These are phyloP conservation scores for Gorsachius magnificus DNA, from an alignment of 2,797 vertebrate species.

Conservation along the genomic window DNA sequence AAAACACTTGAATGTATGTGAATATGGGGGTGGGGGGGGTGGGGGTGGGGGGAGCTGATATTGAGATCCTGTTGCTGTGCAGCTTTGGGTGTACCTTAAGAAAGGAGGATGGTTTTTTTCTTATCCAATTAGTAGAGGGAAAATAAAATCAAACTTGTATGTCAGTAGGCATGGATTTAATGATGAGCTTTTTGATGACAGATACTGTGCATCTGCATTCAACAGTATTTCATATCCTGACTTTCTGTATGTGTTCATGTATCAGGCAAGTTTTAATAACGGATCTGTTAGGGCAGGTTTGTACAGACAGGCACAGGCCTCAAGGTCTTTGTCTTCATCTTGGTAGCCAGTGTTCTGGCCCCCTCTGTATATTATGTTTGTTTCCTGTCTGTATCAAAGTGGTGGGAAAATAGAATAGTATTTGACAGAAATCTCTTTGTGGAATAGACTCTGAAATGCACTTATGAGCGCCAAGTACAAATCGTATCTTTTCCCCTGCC, in stretches of 20 bases:
- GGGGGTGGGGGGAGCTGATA: background rate
- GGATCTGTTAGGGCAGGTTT: background rate
- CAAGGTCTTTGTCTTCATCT: background rate
- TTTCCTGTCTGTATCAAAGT: background rate
- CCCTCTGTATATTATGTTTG: background rate
- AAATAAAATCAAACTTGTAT: background rate
- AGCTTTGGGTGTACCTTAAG: background rate
- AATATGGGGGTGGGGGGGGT: no score
- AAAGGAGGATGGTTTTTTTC: background rate
- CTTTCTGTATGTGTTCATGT: fast-evolving
- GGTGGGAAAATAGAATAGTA: background rate
- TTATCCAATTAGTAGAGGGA: background rate
- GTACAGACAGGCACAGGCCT: background rate
- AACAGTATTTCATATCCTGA: background rate
- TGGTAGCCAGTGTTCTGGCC: background rate
- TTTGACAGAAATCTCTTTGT: background rate
- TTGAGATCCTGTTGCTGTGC: background rate
- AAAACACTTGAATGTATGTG: background rate
- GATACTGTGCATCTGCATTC: background rate
- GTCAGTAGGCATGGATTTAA: background rate
- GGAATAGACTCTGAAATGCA: background rate
- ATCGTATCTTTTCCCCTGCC: background rate
- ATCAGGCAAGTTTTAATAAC: background rate
- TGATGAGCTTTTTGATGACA: background rate
- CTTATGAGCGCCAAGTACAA: background rate